These are phyloP conservation scores for Xiphydria camelus DNA, from an alignment of 2,888 invertebrate species.

Conservation along the genomic window DNA sequence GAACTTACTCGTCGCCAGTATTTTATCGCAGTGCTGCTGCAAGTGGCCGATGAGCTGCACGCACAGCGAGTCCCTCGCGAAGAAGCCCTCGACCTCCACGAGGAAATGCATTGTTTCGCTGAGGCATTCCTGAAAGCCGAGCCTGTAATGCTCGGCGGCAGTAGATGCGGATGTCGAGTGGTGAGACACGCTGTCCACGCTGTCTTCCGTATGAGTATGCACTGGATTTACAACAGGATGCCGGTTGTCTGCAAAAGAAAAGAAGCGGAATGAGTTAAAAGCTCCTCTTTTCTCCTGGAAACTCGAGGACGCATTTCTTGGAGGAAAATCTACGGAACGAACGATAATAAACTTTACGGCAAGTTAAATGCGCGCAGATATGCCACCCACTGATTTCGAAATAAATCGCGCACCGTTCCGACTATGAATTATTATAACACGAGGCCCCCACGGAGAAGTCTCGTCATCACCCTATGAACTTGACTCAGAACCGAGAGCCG, in stretches of 20 bases:
- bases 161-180: constrained; percentile 37
- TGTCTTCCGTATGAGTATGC: constrained; percentile 52
- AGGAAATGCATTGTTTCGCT: constrained; percentile 88
- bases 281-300: too few species aligned
- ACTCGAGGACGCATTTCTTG: too few species aligned
- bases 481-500: too few species aligned
- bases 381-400: too few species aligned
- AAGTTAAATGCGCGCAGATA: too few species aligned
- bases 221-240: constrained; percentile 38
- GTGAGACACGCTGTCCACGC: constrained; percentile 51
- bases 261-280: too few species aligned
- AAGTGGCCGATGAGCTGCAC: constrained; percentile 80
- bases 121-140: constrained; percentile 90
- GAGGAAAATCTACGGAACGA: too few species aligned
- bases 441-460: too few species aligned
- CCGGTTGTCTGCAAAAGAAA: constrained; percentile 40
- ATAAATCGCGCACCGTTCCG: too few species aligned
- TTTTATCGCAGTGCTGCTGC: constrained; percentile 78
- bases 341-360: too few species aligned
- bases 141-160: constrained; percentile 66
- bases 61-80: constrained; percentile 79
- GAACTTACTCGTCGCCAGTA: constrained; percentile 57
- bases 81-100: constrained; percentile 81
- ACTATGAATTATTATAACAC: too few species aligned
- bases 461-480: too few species aligned